A percentile compares a stretch with the other conserved stretches of the same genome.
Conservation (phyloP, 2,888 invertebrate species). For the Drosophila paramelanica region DNA sequence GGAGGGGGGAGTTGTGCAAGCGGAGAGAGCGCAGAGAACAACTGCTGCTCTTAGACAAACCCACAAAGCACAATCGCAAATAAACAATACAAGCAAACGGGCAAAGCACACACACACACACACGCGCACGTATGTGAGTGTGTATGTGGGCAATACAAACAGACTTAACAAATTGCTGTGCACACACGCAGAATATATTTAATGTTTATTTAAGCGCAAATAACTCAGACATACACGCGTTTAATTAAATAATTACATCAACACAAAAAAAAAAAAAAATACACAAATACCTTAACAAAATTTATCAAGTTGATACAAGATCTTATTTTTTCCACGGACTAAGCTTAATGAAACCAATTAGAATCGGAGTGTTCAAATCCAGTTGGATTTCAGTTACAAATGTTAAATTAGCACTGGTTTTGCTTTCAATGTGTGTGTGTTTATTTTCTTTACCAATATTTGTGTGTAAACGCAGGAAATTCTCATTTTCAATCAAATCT, state of each 20-base stretch:
- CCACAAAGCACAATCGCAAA: slow-evolving; percentile 62
- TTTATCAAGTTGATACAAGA: slow-evolving; percentile 1
- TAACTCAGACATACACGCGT: slow-evolving; percentile 32
- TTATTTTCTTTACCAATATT: slow-evolving; percentile 5
- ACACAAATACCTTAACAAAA: slow-evolving; percentile 7
- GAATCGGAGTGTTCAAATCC: no score
- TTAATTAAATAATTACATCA: slow-evolving; percentile 66
- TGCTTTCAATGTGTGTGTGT: slow-evolving; percentile 10
- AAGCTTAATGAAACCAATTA: background rate
- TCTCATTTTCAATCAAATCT: slow-evolving; percentile 64
- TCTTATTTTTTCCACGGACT: slow-evolving; percentile 15
- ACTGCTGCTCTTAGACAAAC: slow-evolving; percentile 25
- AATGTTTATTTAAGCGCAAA: slow-evolving; percentile 72
- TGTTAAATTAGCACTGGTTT: slow-evolving; percentile 10
- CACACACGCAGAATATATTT: slow-evolving; percentile 57
- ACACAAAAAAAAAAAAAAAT: slow-evolving; percentile 22
- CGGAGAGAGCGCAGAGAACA: slow-evolving; percentile 8
- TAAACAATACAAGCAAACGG: slow-evolving; percentile 57
- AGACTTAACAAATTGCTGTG: slow-evolving; percentile 55
- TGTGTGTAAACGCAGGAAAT: slow-evolving; percentile 14
- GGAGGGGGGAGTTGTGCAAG: slow-evolving; percentile 49
- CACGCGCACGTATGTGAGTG: background rate
- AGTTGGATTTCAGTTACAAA: background rate
- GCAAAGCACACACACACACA: slow-evolving; percentile 20
- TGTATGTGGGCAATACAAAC: slow-evolving; percentile 28